phyloP scores from a whole-genome alignment of 2,888 invertebrate genomes.

The Anthoptus insignis region DNA sequence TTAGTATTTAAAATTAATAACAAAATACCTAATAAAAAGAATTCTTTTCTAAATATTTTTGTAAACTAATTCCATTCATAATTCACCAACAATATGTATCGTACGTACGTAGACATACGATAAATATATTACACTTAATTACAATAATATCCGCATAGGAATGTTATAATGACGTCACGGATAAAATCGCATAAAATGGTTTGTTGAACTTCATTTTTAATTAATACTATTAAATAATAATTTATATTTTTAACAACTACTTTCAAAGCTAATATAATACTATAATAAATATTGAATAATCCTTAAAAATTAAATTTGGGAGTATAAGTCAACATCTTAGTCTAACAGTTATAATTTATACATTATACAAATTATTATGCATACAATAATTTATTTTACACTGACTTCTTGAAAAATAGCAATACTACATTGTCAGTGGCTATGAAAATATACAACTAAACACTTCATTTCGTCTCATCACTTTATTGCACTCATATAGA shows the following conservation, averaged over 20 bases:
- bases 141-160: too few relatives aligned
- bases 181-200: too few relatives aligned
- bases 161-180: too few relatives aligned
- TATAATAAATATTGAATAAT: neutral
- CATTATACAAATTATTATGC: neutral
- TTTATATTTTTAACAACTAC: constrained; percentile 3
- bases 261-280: constrained; percentile 1
- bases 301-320: constrained; percentile 2
- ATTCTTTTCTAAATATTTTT: too few relatives aligned
- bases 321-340: neutral
- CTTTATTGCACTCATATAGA: neutral
- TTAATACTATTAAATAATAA: neutral
- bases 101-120: too few relatives aligned
- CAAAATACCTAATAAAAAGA: too few relatives aligned
- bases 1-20: too few relatives aligned
- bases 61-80: too few relatives aligned
- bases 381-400: neutral
- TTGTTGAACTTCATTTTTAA: too few relatives aligned
- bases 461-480: neutral
- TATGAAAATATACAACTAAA: neutral
- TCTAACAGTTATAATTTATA: neutral
- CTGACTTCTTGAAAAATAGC: neutral
- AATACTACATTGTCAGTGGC: neutral
- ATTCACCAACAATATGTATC: too few relatives aligned
- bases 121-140: too few relatives aligned